A percentile compares a stretch with the other conserved stretches of the same genome.
Conservation (phyloP, 2,888 invertebrate species). For the Temnothorax unifasciatus region DNA sequence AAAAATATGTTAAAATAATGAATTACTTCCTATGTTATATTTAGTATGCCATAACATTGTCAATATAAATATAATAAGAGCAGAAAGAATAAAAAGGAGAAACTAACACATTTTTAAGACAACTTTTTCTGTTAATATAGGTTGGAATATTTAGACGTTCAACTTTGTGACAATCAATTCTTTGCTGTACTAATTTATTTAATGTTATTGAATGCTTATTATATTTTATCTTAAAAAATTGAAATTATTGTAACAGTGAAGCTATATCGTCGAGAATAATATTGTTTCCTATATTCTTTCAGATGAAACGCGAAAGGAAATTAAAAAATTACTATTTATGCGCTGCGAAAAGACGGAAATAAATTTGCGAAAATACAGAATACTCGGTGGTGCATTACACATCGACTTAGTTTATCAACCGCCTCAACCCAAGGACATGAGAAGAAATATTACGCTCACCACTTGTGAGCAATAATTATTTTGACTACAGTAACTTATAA, state of each 20-base stretch:
- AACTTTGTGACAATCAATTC: background rate
- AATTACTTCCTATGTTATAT: background rate
- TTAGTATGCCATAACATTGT: background rate
- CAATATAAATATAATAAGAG: slow-evolving; percentile 10
- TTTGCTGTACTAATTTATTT: background rate
- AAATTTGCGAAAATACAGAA: slow-evolving; percentile 91
- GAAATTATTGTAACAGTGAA: background rate
- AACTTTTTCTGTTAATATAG: background rate
- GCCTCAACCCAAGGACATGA: slow-evolving; percentile 90
- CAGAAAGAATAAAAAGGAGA: background rate
- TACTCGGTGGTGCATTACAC: slow-evolving; percentile 92
- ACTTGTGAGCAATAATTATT: slow-evolving; percentile 87
- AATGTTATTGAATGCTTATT: background rate
- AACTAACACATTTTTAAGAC: background rate
- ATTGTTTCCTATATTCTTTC: slow-evolving; percentile 62
- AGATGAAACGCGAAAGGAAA: slow-evolving; percentile 85
- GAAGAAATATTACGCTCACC: slow-evolving; percentile 87
- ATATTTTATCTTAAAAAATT: background rate
- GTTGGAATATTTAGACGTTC: background rate
- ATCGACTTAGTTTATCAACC: slow-evolving; percentile 92
- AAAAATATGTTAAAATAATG: background rate
- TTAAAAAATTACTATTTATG: slow-evolving; percentile 77
- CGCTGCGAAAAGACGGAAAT: slow-evolving; percentile 86
- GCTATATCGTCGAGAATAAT: background rate
- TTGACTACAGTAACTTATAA: background rate